phyloP scores from a whole-genome alignment of 1,140 invertebrate species.

The Monochamus saltuarius region DNA sequence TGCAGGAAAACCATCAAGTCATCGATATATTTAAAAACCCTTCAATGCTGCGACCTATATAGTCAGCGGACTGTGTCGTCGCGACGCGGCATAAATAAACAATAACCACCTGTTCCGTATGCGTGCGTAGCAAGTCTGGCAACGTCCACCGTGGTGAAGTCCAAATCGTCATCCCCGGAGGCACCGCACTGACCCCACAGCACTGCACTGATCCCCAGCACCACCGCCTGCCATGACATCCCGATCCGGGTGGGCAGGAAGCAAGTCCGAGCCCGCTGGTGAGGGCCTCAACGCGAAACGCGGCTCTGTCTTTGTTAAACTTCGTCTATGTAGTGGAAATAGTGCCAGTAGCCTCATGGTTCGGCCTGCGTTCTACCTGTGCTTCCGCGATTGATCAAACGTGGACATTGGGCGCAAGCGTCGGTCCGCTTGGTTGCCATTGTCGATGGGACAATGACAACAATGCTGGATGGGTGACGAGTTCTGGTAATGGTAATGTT shows the following conservation, averaged over 20 bases:
- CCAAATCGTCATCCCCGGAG: constrained; percentile 22
- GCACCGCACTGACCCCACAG: neutral
- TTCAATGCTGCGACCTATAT: too few relatives aligned
- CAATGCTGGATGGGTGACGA: constrained; percentile 14
- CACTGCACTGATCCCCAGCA: constrained; percentile 4
- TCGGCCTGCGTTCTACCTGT: constrained; percentile 4
- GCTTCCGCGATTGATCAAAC: constrained; percentile 37
- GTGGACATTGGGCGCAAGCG: constrained; percentile 17
- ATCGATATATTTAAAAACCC: too few relatives aligned
- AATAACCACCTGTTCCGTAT: constrained; percentile 39
- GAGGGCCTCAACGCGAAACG: neutral
- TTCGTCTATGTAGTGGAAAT: too few relatives aligned
- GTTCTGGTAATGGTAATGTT: too few relatives aligned
- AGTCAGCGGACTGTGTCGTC: neutral
- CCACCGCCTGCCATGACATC: constrained; percentile 19
- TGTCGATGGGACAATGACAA: constrained; percentile 36
- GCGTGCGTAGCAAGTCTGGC: constrained; percentile 30
- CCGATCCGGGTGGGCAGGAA: constrained; percentile 5
- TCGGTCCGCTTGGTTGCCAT: constrained; percentile 22
- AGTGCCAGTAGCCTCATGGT: constrained; percentile 4
- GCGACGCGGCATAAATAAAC: neutral
- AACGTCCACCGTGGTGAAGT: constrained; percentile 28
- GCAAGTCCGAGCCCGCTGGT: neutral
- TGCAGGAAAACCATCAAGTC: too few relatives aligned
- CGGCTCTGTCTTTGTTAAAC: too few relatives aligned